Percentiles rank a stretch among this genome's conserved stretches.
phyloP scores from a whole-genome alignment of 1,140 invertebrate genomes.

The Palaemon carinicauda region DNA sequence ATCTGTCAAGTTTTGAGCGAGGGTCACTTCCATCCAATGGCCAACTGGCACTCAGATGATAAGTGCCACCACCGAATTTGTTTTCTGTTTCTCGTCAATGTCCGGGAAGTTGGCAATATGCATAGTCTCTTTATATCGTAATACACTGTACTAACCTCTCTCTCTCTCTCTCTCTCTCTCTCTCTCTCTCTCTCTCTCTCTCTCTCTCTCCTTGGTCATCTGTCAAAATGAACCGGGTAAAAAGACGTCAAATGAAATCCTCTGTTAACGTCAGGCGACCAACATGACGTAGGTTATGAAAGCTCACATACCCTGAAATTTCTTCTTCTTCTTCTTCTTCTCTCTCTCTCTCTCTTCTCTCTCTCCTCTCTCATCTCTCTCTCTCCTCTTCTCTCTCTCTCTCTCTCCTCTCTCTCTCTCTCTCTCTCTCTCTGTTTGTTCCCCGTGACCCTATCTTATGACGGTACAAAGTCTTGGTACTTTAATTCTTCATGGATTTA shows the following conservation, averaged over 20 bases:
- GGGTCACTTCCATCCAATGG: too few species aligned
- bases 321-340: not conserved
- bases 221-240: not conserved
- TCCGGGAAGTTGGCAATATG: too few species aligned
- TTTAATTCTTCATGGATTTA: too few species aligned
- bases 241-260: not conserved
- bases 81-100: too few species aligned
- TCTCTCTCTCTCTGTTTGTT: not conserved
- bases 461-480: not conserved
- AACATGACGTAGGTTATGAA: not conserved
- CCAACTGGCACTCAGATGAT: too few species aligned
- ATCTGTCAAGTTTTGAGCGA: too few species aligned
- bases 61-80: too few species aligned
- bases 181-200: constrained; percentile 19
- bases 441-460: not conserved
- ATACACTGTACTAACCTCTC: too few species aligned
- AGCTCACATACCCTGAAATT: not conserved
- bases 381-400: not conserved
- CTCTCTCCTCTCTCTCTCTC: not conserved
- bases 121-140: too few species aligned
- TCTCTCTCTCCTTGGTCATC: not conserved
- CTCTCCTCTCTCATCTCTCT: too few species aligned
- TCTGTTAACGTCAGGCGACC: not conserved
- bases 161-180: not conserved
- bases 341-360: too few species aligned